These are phyloP conservation scores for Eupithecia subfuscata DNA, from an alignment of 2,888 invertebrate genomes.

Conservation along the genomic window DNA sequence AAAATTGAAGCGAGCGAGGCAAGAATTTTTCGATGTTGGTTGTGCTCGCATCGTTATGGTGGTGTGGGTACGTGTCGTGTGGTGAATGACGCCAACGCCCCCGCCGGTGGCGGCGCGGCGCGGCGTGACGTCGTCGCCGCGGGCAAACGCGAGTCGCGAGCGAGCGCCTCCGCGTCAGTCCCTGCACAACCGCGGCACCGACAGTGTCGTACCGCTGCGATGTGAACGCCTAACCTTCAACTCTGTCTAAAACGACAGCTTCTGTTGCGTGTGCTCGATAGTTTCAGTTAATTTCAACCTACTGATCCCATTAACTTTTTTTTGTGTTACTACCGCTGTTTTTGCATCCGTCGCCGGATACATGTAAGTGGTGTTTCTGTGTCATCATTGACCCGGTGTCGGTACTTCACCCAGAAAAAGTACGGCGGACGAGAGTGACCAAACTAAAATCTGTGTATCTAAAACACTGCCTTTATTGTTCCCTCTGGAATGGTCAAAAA, in stretches of 20 bases:
- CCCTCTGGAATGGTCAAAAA: slow-evolving; percentile 64
- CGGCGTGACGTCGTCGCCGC: slow-evolving; percentile 51
- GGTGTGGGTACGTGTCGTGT: slow-evolving; percentile 48
- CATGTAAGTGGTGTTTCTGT: slow-evolving; percentile 78
- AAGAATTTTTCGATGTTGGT: slow-evolving; percentile 42
- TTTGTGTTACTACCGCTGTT: slow-evolving; percentile 64
- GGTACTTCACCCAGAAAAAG: slow-evolving; percentile 64
- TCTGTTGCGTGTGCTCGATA: slow-evolving; percentile 68
- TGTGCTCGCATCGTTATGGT: slow-evolving; percentile 40
- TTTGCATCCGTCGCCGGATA: slow-evolving; percentile 59
- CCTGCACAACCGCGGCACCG: slow-evolving; percentile 80
- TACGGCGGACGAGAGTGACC: slow-evolving; percentile 60
- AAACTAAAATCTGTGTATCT: slow-evolving; percentile 57
- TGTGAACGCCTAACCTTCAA: slow-evolving; percentile 78
- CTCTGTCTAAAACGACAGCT: slow-evolving; percentile 80
- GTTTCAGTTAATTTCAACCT: slow-evolving; percentile 62
- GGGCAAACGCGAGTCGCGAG: slow-evolving; percentile 40
- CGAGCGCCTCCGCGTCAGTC: slow-evolving; percentile 64
- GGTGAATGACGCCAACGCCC: slow-evolving; percentile 73
- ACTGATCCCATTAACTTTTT: slow-evolving; percentile 64
- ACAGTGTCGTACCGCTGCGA: slow-evolving; percentile 81
- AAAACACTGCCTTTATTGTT: slow-evolving; percentile 50
- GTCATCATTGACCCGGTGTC: slow-evolving; percentile 66
- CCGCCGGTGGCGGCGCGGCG: slow-evolving; percentile 49
- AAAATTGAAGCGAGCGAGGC: slow-evolving; percentile 9